Evolutionary conservation across 2,113 vertebrate genomes (phyloP).

Genomic region (Myotis lucifugus): DNA sequence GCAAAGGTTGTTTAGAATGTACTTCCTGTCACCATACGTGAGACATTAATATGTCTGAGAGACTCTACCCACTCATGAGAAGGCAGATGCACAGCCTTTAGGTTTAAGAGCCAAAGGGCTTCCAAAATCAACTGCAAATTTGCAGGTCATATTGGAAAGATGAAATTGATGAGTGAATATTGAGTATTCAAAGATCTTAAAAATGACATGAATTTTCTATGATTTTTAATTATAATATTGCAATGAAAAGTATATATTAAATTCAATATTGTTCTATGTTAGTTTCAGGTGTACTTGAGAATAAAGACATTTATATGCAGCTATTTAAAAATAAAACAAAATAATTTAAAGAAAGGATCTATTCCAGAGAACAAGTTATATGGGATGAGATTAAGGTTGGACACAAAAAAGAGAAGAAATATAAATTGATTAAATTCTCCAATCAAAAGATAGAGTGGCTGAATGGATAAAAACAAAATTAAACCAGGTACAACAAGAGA

Average conservation of each 20-base stretch:
- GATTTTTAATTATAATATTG: constrained; percentile 25
- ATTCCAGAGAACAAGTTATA: background rate
- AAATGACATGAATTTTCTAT: background rate
- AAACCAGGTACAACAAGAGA: background rate
- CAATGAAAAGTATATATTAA: background rate
- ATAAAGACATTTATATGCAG: background rate
- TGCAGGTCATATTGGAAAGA: background rate
- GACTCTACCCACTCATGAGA: background rate
- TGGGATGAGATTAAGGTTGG: background rate
- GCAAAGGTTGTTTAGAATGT: background rate
- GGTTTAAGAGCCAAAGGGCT: background rate
- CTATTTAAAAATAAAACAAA: background rate
- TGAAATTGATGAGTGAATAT: background rate
- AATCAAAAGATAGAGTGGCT: background rate
- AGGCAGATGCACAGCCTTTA: background rate
- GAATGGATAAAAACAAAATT: background rate
- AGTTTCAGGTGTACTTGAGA: background rate
- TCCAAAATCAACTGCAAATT: background rate
- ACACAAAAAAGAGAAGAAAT: background rate
- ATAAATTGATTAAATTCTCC: background rate
- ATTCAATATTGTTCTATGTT: background rate
- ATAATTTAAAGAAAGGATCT: background rate
- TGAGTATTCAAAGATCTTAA: constrained; percentile 5
- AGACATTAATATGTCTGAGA: background rate
- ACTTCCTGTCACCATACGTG: background rate